Conservation (phyloP, 1,140 invertebrate species). For the Drosophila trapezifrons region DNA sequence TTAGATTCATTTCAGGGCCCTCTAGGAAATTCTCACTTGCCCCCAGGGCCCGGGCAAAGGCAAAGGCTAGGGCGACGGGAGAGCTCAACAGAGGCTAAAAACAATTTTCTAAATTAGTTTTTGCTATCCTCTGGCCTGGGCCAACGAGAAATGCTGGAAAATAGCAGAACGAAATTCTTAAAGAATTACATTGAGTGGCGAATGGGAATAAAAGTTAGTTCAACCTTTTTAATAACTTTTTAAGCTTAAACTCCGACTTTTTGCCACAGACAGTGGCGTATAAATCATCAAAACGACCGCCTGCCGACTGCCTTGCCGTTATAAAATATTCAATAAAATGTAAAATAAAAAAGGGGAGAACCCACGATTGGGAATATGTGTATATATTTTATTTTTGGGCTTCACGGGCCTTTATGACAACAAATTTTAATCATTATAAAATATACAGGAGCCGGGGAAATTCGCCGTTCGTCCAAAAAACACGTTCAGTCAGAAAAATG, state of each 20-base stretch:
- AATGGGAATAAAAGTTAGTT: constrained; percentile 13
- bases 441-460: constrained; percentile 33
- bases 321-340: constrained; percentile 37
- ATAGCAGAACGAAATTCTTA: constrained; percentile 34
- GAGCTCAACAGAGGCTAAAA: constrained; percentile 57
- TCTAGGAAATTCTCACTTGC: constrained; percentile 46
- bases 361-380: constrained; percentile 4
- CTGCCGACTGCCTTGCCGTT: constrained; percentile 10
- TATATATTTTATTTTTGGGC: constrained; percentile 6
- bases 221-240: constrained; percentile 30
- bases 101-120: constrained; percentile 78
- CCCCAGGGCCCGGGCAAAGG: constrained; percentile 9
- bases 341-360: constrained; percentile 10
- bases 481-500: constrained; percentile 36
- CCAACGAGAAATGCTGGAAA: constrained; percentile 7
- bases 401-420: constrained; percentile 28
- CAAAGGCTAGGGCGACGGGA: background rate
- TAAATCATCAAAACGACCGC: constrained; percentile 31
- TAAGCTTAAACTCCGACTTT: constrained; percentile 18
- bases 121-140: constrained; percentile 1
- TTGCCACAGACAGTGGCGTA: constrained; percentile 3
- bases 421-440: constrained; percentile 59
- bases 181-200: constrained; percentile 33
- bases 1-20: constrained; percentile 69
- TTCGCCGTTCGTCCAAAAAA: constrained; percentile 18